These are phyloP conservation scores for Abramis brama DNA, from an alignment of 2,113 vertebrate species.

Conservation along the genomic window DNA sequence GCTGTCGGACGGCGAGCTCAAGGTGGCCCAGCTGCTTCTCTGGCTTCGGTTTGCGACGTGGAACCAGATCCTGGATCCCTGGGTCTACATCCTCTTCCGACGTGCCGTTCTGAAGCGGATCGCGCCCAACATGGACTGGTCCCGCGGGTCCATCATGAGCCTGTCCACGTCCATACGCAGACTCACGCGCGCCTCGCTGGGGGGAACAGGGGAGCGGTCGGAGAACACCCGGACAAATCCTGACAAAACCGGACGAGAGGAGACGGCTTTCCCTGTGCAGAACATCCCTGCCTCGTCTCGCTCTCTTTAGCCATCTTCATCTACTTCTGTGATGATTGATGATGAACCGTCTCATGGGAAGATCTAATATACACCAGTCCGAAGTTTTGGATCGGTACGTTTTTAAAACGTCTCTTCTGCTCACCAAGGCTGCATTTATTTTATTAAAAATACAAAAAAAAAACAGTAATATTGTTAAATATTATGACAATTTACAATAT, in stretches of 20 bases:
- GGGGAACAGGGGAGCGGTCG: background rate
- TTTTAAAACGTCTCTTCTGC: too few species aligned
- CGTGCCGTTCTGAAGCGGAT: constrained; percentile 83
- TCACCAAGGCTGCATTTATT: too few species aligned
- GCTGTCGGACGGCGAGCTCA: constrained; percentile 60
- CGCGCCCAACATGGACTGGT: constrained; percentile 75
- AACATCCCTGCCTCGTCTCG: background rate
- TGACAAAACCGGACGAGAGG: background rate
- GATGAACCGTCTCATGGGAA: too few species aligned
- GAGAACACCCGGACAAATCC: background rate
- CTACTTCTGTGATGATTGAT: too few species aligned
- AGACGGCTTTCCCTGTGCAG: background rate
- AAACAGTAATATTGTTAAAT: too few species aligned
- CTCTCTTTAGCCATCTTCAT: background rate
- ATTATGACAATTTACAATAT: too few species aligned
- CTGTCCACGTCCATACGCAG: constrained; percentile 77
- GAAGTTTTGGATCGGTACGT: too few species aligned
- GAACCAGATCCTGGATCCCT: constrained; percentile 97
- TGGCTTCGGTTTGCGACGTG: constrained; percentile 91
- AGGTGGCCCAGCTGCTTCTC: constrained; percentile 76
- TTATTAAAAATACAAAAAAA: too few species aligned
- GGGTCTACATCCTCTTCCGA: constrained; percentile 96
- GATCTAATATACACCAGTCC: too few species aligned
- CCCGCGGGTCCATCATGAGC: constrained; percentile 74
- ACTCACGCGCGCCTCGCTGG: constrained; percentile 62